Percentiles rank a stretch among this genome's conserved stretches.
Conservation (phyloP, 1,140 invertebrate genomes). For the Zaprionus davidi region DNA sequence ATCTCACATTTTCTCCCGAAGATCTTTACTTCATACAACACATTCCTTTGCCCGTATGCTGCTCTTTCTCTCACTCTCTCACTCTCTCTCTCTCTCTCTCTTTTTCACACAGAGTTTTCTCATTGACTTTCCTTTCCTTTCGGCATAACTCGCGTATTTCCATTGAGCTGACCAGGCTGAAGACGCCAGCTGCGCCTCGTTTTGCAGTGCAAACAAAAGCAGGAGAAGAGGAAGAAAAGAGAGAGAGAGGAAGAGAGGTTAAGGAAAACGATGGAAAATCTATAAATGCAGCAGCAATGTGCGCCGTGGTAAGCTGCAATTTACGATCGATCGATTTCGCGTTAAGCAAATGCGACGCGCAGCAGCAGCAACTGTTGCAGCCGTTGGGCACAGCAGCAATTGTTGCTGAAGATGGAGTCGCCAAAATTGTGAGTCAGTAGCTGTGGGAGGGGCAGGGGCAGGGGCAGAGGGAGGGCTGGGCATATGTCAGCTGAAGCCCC, state of each 20-base stretch:
- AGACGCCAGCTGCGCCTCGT: slow-evolving; percentile 31
- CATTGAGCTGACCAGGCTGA: slow-evolving; percentile 6
- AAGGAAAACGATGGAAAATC: slow-evolving; percentile 44
- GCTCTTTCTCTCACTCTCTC: not conserved
- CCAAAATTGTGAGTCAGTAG: not conserved
- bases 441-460: not conserved
- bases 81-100: not conserved
- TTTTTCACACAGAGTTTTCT: not conserved
- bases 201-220: slow-evolving; percentile 33
- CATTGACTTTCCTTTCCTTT: slow-evolving; percentile 24
- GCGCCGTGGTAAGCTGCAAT: slow-evolving; percentile 60
- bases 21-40: not conserved
- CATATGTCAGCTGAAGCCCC: slow-evolving; percentile 57
- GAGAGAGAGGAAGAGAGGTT: slow-evolving; percentile 2
- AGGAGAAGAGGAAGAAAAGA: not conserved
- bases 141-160: slow-evolving; percentile 16
- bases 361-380: slow-evolving; percentile 22
- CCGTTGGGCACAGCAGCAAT: slow-evolving; percentile 26
- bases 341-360: slow-evolving; percentile 64
- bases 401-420: slow-evolving; percentile 21
- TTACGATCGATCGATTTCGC: slow-evolving; percentile 74
- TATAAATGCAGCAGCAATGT: slow-evolving; percentile 53
- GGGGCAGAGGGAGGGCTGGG: not conserved
- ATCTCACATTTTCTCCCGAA: not conserved
- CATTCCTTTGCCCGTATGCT: not conserved